A percentile compares a stretch with the other conserved stretches of the same genome.
These are phyloP conservation scores for Champsocephalus gunnari DNA, from an alignment of 2,797 vertebrate genomes.

Conservation along the genomic window DNA sequence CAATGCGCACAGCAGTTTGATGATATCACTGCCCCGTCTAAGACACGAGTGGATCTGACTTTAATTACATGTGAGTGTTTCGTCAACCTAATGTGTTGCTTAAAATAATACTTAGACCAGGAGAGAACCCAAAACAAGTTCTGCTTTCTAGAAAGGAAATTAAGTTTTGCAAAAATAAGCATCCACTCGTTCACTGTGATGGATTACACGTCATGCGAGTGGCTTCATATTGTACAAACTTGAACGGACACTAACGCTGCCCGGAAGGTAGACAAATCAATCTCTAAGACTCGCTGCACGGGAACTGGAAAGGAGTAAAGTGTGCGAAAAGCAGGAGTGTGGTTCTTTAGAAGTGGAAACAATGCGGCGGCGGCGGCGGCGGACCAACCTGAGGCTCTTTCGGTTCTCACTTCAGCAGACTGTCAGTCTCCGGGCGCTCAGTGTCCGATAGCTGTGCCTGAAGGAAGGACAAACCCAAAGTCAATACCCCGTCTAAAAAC, in stretches of 20 bases:
- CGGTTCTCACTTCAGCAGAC: slow-evolving; percentile 58
- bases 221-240: slow-evolving; percentile 15
- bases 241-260: slow-evolving; percentile 6
- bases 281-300: slow-evolving; percentile 15
- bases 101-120: background rate
- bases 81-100: too few species aligned
- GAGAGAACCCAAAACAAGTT: background rate
- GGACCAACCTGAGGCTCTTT: slow-evolving; percentile 73
- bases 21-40: too few species aligned
- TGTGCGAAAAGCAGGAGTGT: background rate
- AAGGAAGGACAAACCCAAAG: slow-evolving; percentile 79
- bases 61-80: too few species aligned
- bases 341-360: slow-evolving; percentile 1
- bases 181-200: slow-evolving; percentile 14
- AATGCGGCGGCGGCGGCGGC: background rate
- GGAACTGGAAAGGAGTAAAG: background rate
- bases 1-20: too few species aligned
- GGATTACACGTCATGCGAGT: slow-evolving; percentile 11
- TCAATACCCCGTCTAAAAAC: slow-evolving; percentile 74
- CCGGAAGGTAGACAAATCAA: slow-evolving; percentile 14
- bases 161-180: background rate
- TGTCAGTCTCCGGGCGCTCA: slow-evolving; percentile 65
- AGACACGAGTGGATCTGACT: too few species aligned
- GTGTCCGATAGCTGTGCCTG: slow-evolving; percentile 75
- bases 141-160: background rate